phyloP scores from a whole-genome alignment of 2,888 invertebrate species.

The Drosophila imparisetae region DNA sequence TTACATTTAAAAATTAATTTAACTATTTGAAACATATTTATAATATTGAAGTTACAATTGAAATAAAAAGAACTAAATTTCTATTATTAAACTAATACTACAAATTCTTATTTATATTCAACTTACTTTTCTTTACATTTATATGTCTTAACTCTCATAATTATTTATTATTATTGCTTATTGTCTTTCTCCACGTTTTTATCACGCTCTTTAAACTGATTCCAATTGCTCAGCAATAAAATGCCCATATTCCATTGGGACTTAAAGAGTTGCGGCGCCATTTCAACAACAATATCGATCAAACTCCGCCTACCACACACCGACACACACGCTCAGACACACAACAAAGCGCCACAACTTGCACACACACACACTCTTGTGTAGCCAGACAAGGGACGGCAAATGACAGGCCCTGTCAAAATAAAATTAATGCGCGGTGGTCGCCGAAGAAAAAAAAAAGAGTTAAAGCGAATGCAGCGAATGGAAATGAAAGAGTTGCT shows the following conservation, averaged over 20 bases:
- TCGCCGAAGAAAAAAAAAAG: slow-evolving; percentile 65
- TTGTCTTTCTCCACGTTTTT: background rate
- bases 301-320: slow-evolving; percentile 79
- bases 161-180: background rate
- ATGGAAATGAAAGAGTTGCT: slow-evolving; percentile 61
- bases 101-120: background rate
- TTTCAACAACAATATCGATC: slow-evolving; percentile 78
- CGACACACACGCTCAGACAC: slow-evolving; percentile 16
- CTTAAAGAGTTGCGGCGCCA: slow-evolving; percentile 72
- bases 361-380: slow-evolving; percentile 5
- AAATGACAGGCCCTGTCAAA: slow-evolving; percentile 70
- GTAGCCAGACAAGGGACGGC: slow-evolving; percentile 30
- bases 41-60: background rate
- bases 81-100: no score
- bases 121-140: background rate
- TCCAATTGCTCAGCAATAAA: background rate
- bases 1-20: no score
- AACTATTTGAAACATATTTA: no score
- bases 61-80: background rate
- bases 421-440: slow-evolving; percentile 68
- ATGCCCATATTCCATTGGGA: slow-evolving; percentile 8
- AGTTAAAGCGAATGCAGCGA: slow-evolving; percentile 68
- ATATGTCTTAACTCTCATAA: background rate
- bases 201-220: background rate
- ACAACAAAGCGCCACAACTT: slow-evolving; percentile 16